Evolutionary conservation across 2,797 vertebrate genomes (phyloP), one percentile per base, ranked within the genome.

Genomic region (Esox masquinongy): DNA sequence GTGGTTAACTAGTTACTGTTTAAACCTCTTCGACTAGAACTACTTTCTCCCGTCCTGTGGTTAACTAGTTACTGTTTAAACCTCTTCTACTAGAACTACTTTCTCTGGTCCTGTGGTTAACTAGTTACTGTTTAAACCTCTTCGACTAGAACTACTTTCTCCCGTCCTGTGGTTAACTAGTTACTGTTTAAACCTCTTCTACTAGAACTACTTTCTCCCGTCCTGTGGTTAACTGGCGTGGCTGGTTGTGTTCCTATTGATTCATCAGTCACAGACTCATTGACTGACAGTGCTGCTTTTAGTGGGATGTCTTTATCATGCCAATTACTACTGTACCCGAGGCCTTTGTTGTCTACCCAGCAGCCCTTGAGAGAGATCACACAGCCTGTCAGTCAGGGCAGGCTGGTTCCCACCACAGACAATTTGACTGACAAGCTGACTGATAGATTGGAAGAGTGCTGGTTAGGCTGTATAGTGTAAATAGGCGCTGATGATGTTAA

Each of bases 341-440:
- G 86, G 17, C 82, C 87, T 89, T 92, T 90, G 39, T 90, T 87
- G 83, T 79, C 85, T 82, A 82, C 75, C 87, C 84, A 84, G 86
- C 83, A 80, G 88, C 31, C 86, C 87, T 87, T 88, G 75, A 82
- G 88, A 90, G 89, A 91, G 91, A 92, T 91, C 91, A 91, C 89
- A 92, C 88, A 68, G 86, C 84, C 88, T 89, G 91, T 90, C 92
- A 92, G 83, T 92, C 92, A 91, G 68, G 80, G 68, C 51, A 64
- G 78, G 83, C 82, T 24, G 68, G 39, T 81, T 73, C 91, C 89
- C 80, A 72, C 89, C 80, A 72, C 88, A n/a, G 88, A 87, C 84
- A 82, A 79, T 4, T 79, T 91, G 88, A 92, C 87, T 91, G 92
- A 89, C 89, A 91, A 89, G 87, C 84, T 71, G 89, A 86, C 82